Evolutionary conservation across 2,888 invertebrate species (phyloP), one percentile per base, ranked within the genome.

Genomic region (Plutella xylostella): DNA sequence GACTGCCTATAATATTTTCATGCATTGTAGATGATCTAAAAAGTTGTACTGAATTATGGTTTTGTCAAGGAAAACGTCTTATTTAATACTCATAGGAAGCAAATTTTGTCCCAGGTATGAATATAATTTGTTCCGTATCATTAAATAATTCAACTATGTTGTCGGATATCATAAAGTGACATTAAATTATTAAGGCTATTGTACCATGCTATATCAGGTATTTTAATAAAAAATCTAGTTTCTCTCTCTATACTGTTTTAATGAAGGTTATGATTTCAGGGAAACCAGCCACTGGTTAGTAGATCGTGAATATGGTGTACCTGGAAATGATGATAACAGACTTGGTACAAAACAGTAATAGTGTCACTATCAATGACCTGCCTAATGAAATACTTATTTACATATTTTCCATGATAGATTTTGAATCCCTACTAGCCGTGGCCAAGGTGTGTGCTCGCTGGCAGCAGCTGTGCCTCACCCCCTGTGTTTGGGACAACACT

Each of bases 321-420:
- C 75, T 82, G 53, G 76, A 80, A 66, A 73, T 76, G 72, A 67
- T 76, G 72, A 67, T 43, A 28, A 41, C 72, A 58, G 75, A 70
- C 58, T 58, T 65, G 31, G n/a, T n/a, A n/a, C 71, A 71, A 54
- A 62, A 63, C 53, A 52, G 63, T 50, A 67, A 72, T 51, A 54
- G 61, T 48, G 63, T 80, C 44, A 69, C 74, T 47, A 78, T 85
- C 63, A 83, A 85, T 66, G 82, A 84, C 58, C 69, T 85, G 61
- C 85, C 85, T 42, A 85, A 85, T 63, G 85, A 85, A 67, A 69
- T 85, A 60, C 72, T 85, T 50, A 83, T 85, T 52, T 77, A 83
- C 54, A 84, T 85, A 57, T 85, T 85, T 63, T 85, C 85, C 48
- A 80, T 82, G 79, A 76, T 84, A 45, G 84, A 85, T 63, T 82